phyloP scores from a whole-genome alignment of 2,113 vertebrate genomes.

The Mandrillus leucophaeus region DNA sequence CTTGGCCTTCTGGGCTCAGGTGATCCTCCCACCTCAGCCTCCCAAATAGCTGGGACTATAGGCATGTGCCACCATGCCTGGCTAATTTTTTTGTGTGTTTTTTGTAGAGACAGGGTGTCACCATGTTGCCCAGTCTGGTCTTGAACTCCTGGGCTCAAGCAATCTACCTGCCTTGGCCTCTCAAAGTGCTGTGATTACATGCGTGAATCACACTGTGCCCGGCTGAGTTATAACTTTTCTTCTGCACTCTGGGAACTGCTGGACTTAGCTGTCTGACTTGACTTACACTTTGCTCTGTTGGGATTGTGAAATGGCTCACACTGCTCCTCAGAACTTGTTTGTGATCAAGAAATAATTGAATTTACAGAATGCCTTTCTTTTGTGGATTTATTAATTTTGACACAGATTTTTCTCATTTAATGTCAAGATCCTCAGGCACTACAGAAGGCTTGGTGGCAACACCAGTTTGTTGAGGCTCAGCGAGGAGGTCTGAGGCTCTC shows the following conservation, averaged over 20 bases:
- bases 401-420: neutral
- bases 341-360: neutral
- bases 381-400: neutral
- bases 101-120: too few species aligned
- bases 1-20: too few species aligned
- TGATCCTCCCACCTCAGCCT: too few species aligned
- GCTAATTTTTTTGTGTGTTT: too few species aligned
- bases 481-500: neutral
- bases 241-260: neutral
- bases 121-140: too few species aligned
- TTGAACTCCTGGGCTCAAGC: too few species aligned
- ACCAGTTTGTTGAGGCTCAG: neutral
- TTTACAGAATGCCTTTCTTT: neutral
- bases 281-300: neutral
- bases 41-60: too few species aligned
- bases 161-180: too few species aligned
- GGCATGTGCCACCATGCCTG: too few species aligned
- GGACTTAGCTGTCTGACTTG: neutral
- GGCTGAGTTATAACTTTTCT: neutral
- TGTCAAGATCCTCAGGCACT: neutral
- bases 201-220: too few species aligned
- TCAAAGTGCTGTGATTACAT: too few species aligned
- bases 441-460: neutral
- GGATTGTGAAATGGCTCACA: neutral
- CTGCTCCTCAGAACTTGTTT: neutral